phyloP scores from a whole-genome alignment of 2,113 vertebrate genomes.

The Chroicocephalus ridibundus region DNA sequence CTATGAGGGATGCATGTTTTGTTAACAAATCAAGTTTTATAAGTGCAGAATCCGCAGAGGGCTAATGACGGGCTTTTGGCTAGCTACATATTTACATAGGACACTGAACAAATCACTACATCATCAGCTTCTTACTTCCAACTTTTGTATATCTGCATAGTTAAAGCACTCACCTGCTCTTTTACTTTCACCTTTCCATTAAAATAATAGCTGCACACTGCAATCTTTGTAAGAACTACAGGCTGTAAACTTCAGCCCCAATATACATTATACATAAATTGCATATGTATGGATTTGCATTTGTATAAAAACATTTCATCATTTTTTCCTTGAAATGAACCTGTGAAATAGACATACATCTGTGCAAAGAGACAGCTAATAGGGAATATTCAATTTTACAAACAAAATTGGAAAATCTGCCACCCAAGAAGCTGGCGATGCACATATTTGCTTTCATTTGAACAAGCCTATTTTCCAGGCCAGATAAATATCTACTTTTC shows the following conservation, averaged over 20 bases:
- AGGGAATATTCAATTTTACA: slow-evolving; percentile 27
- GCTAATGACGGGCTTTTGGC: not conserved
- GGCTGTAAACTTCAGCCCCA: slow-evolving; percentile 33
- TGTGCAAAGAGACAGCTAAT: slow-evolving; percentile 45
- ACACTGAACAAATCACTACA: not conserved
- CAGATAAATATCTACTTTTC: slow-evolving; percentile 26
- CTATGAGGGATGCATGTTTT: not conserved
- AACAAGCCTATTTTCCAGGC: slow-evolving; percentile 13
- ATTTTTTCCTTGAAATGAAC: slow-evolving; percentile 39
- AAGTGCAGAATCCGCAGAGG: not conserved
- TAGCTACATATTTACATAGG: not conserved
- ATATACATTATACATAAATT: slow-evolving; percentile 40
- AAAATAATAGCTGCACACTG: slow-evolving; percentile 34
- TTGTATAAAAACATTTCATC: slow-evolving; percentile 52
- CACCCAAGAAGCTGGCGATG: slow-evolving; percentile 29
- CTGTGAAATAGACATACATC: slow-evolving; percentile 39
- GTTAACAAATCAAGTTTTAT: not conserved
- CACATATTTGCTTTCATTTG: slow-evolving; percentile 46
- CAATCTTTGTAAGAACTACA: slow-evolving; percentile 40
- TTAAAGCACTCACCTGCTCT: slow-evolving; percentile 15
- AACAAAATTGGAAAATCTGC: slow-evolving; percentile 57
- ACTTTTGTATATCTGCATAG: not conserved
- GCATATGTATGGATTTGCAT: slow-evolving; percentile 16
- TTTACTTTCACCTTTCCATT: slow-evolving; percentile 50
- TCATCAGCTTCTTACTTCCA: slow-evolving; percentile 32